These are phyloP conservation scores for Nephrotoma appendiculata DNA, from an alignment of 2,888 invertebrate genomes.

Conservation along the genomic window DNA sequence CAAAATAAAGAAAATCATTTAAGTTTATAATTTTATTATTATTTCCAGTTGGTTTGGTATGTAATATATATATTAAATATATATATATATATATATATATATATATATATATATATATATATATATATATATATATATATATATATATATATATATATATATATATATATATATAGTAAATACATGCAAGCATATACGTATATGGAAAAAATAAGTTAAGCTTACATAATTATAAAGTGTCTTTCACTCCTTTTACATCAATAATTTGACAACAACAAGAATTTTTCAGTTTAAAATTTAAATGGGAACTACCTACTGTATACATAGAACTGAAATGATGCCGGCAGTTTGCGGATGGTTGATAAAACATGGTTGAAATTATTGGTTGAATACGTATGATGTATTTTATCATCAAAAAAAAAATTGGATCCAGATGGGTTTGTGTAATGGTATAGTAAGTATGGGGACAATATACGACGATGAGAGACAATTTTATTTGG, in stretches of 20 bases:
- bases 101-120: too few species aligned
- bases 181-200: not conserved
- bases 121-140: too few species aligned
- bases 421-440: not conserved
- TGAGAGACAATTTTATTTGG: not conserved
- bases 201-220: not conserved
- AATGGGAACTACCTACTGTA: not conserved
- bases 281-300: not conserved
- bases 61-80: not conserved
- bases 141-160: too few species aligned
- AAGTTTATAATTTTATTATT: not conserved
- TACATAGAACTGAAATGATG: not conserved
- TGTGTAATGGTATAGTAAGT: not conserved
- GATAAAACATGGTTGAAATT: not conserved
- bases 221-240: not conserved
- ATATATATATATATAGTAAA: too few species aligned
- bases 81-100: too few species aligned
- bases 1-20: not conserved
- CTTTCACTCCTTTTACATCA: not conserved
- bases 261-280: not conserved
- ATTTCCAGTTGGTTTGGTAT: not conserved
- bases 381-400: not conserved
- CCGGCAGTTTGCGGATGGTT: not conserved
- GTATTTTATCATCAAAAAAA: not conserved
- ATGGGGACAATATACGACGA: not conserved